Base-by-base conservation (phyloP, 2,888 invertebrate genomes). In the Apotomis capreana region DNA sequence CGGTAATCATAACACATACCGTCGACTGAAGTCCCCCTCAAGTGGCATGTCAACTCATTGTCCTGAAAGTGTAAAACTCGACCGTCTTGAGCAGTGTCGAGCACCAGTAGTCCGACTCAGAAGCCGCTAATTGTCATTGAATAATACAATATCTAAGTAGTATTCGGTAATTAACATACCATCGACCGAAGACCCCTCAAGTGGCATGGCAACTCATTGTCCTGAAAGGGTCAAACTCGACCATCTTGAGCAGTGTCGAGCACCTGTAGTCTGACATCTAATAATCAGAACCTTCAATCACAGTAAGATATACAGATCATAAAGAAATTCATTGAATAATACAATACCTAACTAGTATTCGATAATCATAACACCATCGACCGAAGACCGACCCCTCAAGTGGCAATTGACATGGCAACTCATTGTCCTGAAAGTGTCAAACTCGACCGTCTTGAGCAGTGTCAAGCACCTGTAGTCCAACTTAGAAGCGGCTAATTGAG, bases 401-500 rank as follows among this genome's bases (percentile, higher is more conserved):
- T 58, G 37, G 37, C 58, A 37, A n/a, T 12, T 5, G 12, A 6
- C 10, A 57, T 40, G 6, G 5, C 40, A 40, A 6, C 5, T 36
- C 57, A 9, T 57, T 37, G 58, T 37, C 36, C n/a, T n/a, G 58
- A 4, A 37, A 58, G 58, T 37, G 57, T 5, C 49, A 40, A 40
- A 40, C 36, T 57, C 64, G 12, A 44, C 64, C 26, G 55, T 46
- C 26, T 15, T 26, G 61, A 9, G 13, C 5, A 6, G 36, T 26
- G 55, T 37, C 64, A 5, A 4, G 46, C 36, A 49, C 10, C 54
- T 54, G 51, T 63, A 36, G 51, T 15, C 60, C 37, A 44, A 51
- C 55, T 55, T 37, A 68, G 49, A 61, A 59, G 64, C 58, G 12
- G n/a, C 40, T 71, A 71, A 71, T 71, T 57, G 52, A 61, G 70